Percentiles rank a stretch among this genome's conserved stretches.
These are phyloP conservation scores for Lathronympha strigana DNA, from an alignment of 2,888 invertebrate genomes.

Conservation along the genomic window DNA sequence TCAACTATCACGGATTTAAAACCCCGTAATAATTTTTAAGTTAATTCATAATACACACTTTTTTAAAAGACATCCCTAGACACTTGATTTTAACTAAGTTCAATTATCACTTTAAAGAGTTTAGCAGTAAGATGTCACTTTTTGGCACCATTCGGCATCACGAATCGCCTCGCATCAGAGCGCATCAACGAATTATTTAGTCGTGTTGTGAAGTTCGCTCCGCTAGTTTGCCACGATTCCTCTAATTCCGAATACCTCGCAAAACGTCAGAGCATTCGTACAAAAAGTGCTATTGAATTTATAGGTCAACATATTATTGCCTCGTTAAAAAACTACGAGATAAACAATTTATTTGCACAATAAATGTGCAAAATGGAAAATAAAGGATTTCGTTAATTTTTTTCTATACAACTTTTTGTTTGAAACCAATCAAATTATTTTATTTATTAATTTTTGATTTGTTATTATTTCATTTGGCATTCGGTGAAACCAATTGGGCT, in stretches of 20 bases:
- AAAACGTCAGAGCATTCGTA: conserved; percentile 74
- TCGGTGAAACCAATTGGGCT: too few relatives aligned
- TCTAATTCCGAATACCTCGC: conserved; percentile 70
- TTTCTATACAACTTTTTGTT: too few relatives aligned
- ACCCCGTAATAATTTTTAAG: too few relatives aligned
- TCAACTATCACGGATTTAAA: too few relatives aligned
- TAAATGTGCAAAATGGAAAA: conserved; percentile 43
- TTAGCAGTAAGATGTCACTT: conserved; percentile 1
- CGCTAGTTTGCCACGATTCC: conserved; percentile 64
- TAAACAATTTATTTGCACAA: conserved; percentile 54
- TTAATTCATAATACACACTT: too few relatives aligned
- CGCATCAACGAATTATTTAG: conserved; percentile 36
- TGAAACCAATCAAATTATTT: too few relatives aligned
- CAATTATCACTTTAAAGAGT: background rate
- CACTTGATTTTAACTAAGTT: background rate
- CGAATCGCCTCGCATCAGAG: conserved; percentile 1
- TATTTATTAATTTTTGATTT: too few relatives aligned
- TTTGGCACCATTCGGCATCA: conserved; percentile 13
- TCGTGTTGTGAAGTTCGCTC: conserved; percentile 56
- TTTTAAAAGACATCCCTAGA: background rate
- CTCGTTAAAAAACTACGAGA: conserved; percentile 69
- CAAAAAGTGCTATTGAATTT: conserved; percentile 73
- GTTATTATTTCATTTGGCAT: too few relatives aligned
- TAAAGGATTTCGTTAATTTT: conserved; percentile 4
- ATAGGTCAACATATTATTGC: conserved; percentile 61